Evolutionary conservation across 1,140 invertebrate species (phyloP).

Genomic region (Idris sp.): DNA sequence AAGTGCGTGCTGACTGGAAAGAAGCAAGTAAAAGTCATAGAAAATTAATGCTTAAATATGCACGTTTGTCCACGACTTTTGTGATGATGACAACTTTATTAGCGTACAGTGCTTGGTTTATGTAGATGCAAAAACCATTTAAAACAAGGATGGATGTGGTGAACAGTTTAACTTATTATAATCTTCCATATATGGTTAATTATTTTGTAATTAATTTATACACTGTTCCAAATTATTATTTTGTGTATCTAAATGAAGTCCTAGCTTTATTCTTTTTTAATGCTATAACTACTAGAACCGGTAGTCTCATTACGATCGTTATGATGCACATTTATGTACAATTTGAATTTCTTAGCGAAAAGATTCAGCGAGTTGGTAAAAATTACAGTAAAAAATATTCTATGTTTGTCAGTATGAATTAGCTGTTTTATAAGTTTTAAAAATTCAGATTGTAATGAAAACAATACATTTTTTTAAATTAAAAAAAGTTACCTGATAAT

Average conservation of each 20-base stretch:
- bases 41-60: constrained; percentile 6
- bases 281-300: neutral
- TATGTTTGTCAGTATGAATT: too few species aligned
- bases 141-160: neutral
- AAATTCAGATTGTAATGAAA: too few species aligned
- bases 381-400: too few species aligned
- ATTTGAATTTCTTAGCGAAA: neutral
- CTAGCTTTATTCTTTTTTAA: neutral
- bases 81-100: neutral
- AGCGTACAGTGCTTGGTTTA: neutral
- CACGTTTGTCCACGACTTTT: neutral
- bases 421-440: too few species aligned
- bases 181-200: neutral
- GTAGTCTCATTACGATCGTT: neutral
- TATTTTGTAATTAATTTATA: neutral
- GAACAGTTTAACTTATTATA: neutral
- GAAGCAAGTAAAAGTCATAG: neutral
- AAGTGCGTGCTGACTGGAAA: constrained; percentile 1
- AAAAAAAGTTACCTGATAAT: too few species aligned
- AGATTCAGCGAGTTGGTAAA: neutral
- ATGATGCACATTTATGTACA: neutral
- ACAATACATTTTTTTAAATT: too few species aligned
- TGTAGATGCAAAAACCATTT: constrained; percentile 5
- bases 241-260: neutral
- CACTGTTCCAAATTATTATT: neutral